These are phyloP conservation scores for Fopius arisanus DNA, from an alignment of 1,140 invertebrate genomes.

Conservation along the genomic window DNA sequence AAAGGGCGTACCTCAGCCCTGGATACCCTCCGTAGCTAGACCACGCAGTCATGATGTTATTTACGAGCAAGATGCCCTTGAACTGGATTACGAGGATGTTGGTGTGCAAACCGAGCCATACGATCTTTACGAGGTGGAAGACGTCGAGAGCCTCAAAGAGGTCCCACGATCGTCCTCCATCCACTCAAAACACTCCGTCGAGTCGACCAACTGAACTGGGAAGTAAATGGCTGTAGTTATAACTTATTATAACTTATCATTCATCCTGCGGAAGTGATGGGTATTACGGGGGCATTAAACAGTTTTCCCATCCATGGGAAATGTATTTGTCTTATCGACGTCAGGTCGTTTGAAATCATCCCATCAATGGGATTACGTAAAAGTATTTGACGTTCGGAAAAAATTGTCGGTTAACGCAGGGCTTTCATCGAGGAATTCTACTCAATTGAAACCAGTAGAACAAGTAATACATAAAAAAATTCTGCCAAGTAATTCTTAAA, in stretches of 20 bases:
- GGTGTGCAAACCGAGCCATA: slow-evolving; percentile 61
- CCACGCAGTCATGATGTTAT: slow-evolving; percentile 61
- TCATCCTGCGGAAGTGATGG: background rate
- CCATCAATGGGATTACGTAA: no score
- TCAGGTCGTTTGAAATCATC: no score
- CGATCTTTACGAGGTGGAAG: slow-evolving; percentile 49
- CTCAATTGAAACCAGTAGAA: no score
- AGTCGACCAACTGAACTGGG: slow-evolving; percentile 9
- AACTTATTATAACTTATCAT: background rate
- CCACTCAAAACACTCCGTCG: slow-evolving; percentile 47
- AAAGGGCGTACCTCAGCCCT: slow-evolving; percentile 68
- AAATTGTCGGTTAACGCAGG: no score
- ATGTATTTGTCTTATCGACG: no score
- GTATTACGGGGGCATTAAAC: background rate
- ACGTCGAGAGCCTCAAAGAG: slow-evolving; percentile 47
- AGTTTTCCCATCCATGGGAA: no score
- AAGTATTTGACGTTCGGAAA: no score
- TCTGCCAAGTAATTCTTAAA: no score
- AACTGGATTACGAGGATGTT: slow-evolving; percentile 62
- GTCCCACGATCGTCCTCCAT: slow-evolving; percentile 48
- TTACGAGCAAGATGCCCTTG: slow-evolving; percentile 58
- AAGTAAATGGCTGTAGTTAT: background rate
- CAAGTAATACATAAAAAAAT: no score
- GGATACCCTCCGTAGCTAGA: slow-evolving; percentile 63
- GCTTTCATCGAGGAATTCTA: no score